phyloP scores from a whole-genome alignment of 2,113 vertebrate species.

The Toxotes chatareus region DNA sequence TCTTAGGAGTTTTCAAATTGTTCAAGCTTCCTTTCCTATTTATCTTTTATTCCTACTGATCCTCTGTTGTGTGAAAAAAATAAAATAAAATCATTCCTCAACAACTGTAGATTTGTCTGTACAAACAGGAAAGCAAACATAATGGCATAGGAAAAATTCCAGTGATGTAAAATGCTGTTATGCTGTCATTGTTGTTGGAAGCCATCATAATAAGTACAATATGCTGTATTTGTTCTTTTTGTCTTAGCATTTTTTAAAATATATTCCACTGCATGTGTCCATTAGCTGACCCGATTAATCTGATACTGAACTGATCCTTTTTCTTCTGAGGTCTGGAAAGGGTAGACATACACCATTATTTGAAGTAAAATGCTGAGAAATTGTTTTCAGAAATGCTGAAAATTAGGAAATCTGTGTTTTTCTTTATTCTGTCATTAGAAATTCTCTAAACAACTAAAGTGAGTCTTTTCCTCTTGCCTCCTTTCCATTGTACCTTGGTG shows the following conservation, averaged over 20 bases:
- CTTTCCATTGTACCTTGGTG: neutral
- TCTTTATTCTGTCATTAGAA: conserved; percentile 3
- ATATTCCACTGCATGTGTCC: neutral
- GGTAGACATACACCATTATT: neutral
- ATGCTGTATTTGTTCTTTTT: neutral
- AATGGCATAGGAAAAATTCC: conserved; percentile 48
- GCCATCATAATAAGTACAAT: neutral
- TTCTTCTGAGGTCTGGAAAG: neutral
- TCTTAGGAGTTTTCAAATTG: conserved; percentile 67
- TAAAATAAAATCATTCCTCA: conserved; percentile 45
- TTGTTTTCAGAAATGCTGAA: neutral
- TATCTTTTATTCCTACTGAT: conserved; percentile 70
- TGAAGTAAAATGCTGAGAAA: neutral
- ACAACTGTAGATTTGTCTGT: conserved; percentile 51
- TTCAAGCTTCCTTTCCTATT: conserved; percentile 68
- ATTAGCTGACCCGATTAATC: conserved; percentile 8
- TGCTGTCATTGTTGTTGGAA: conserved; percentile 2
- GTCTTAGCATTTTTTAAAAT: neutral
- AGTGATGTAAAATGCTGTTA: conserved; percentile 33
- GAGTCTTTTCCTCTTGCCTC: neutral
- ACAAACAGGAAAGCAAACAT: conserved; percentile 28
- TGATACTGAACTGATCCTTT: neutral
- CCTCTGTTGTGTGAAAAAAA: conserved; percentile 54
- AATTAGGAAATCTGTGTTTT: neutral
- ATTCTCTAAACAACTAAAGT: conserved; percentile 2